Conservation (phyloP, 1,140 invertebrate species). For the Heliconius congener region DNA sequence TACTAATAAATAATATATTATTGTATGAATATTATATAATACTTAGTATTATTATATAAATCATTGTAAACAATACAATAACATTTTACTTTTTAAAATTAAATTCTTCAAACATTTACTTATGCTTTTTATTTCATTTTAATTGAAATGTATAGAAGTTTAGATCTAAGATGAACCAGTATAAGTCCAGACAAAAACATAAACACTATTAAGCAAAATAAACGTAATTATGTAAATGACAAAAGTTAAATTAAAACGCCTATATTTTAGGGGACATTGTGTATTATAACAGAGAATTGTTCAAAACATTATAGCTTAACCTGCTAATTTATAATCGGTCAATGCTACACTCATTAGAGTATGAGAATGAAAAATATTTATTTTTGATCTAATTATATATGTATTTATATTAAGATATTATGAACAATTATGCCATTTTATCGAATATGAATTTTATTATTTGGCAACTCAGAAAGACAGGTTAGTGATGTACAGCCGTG, state of each 20-base stretch:
- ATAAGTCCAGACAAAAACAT: not conserved
- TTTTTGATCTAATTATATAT: conserved; percentile 10
- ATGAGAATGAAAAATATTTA: not conserved
- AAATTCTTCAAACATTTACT: too few species aligned
- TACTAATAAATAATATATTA: too few species aligned
- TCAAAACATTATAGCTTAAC: conserved; percentile 16
- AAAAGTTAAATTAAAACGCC: conserved; percentile 13
- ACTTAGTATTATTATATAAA: too few species aligned
- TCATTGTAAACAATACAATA: too few species aligned
- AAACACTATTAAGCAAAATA: not conserved
- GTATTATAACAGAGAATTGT: not conserved
- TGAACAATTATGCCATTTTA: conserved; percentile 40
- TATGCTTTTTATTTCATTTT: not conserved
- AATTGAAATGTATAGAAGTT: not conserved
- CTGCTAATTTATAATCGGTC: conserved; percentile 7
- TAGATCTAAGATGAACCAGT: not conserved
- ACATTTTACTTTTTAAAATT: too few species aligned
- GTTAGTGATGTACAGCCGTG: conserved; percentile 27
- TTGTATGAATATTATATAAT: too few species aligned
- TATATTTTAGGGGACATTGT: not conserved
- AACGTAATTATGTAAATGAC: conserved; percentile 4
- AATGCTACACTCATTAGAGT: not conserved
- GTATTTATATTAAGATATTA: conserved; percentile 2
- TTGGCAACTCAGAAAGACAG: conserved; percentile 38
- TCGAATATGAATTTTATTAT: conserved; percentile 38